Conservation (phyloP, 1,140 invertebrate genomes). For the Lordiphosa collinella region DNA sequence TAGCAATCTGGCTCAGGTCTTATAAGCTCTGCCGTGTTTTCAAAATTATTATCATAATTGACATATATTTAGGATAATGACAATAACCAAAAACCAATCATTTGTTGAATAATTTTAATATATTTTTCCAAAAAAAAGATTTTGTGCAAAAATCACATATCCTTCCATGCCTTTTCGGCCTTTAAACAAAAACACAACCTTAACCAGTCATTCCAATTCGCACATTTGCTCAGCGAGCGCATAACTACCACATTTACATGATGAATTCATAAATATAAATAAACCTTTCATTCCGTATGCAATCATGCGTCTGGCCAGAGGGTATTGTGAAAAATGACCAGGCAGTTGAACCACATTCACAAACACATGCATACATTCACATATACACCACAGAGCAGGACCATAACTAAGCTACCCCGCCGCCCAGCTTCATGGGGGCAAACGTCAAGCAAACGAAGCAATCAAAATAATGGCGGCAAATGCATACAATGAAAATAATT, state of each 20-base stretch:
- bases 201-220: background rate
- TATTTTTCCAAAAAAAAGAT: too few species aligned
- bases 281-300: conserved; percentile 59
- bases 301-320: conserved; percentile 53
- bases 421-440: conserved; percentile 1
- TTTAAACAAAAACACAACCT: background rate
- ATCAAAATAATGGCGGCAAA: conserved; percentile 71
- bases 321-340: conserved; percentile 24
- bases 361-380: too few species aligned
- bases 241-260: conserved; percentile 41
- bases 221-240: background rate
- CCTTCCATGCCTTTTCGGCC: too few species aligned
- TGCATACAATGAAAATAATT: conserved; percentile 74
- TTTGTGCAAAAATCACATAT: too few species aligned
- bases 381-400: too few species aligned
- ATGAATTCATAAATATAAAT: conserved; percentile 75
- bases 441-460: conserved; percentile 60
- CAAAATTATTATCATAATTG: too few species aligned
- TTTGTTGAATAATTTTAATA: too few species aligned
- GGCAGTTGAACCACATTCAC: background rate
- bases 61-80: too few species aligned
- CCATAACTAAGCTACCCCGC: too few species aligned
- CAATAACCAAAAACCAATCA: too few species aligned
- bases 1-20: too few species aligned
- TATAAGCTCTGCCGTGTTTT: too few species aligned